Percentiles rank a stretch among this genome's conserved stretches.
Conservation (phyloP, 1,140 invertebrate species). For the Papilio machaon region DNA sequence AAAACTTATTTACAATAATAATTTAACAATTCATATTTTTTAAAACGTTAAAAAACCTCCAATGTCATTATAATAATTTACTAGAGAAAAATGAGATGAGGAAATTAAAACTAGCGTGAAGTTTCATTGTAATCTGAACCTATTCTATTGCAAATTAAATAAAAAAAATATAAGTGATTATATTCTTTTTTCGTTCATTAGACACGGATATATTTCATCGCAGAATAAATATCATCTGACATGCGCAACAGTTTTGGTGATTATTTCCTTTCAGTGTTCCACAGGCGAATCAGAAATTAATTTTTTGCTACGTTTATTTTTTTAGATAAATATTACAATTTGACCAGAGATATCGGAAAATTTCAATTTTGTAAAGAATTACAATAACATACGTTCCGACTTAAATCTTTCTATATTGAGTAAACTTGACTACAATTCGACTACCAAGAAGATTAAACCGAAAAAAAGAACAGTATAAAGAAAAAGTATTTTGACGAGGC, state of each 20-base stretch:
- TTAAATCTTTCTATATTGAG: too few relatives aligned
- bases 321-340: too few relatives aligned
- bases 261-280: neutral
- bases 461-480: too few relatives aligned
- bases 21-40: constrained; percentile 15
- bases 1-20: constrained; percentile 10
- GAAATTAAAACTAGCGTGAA: constrained; percentile 25
- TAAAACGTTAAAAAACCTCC: neutral
- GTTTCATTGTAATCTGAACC: constrained; percentile 8
- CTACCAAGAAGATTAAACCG: too few relatives aligned
- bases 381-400: too few relatives aligned
- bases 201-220: constrained; percentile 7
- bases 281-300: neutral
- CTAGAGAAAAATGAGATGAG: constrained; percentile 8
- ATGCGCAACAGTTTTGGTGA: neutral
- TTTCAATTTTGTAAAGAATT: too few relatives aligned
- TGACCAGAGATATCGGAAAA: too few relatives aligned
- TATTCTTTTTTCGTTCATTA: constrained; percentile 17
- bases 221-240: neutral
- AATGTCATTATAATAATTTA: constrained; percentile 19
- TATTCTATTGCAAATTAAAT: constrained; percentile 13
- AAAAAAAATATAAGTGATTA: constrained; percentile 6
- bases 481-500: neutral
- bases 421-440: too few relatives aligned
- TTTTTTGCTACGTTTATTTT: neutral